Base-by-base conservation (phyloP, 2,888 invertebrate species). In the Athalia cordata region DNA sequence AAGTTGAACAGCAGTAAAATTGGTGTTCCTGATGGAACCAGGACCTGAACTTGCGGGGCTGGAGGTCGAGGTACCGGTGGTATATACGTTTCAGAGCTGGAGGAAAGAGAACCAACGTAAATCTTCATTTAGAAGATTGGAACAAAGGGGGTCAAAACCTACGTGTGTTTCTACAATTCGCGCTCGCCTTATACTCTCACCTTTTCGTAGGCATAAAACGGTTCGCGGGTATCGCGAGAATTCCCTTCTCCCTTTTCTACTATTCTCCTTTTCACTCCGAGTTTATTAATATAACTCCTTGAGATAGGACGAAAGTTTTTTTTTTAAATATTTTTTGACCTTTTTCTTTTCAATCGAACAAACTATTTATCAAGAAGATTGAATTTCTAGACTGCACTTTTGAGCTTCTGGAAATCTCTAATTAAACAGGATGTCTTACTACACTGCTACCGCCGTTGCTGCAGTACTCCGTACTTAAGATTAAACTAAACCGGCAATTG, bases 121-220 rank as follows among this genome's bases (percentile, higher is more conserved):
- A 81, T 82, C 81, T 82, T 81, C 80, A 80, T 81, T 82, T 78
- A 57, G 78, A 79, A 75, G 80, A 81, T 83, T 81, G 81, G 81
- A 82, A 80, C 80, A 79, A 81, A 82, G 79, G 81, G 82, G 83
- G 81, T 81, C 81, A 80, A 78, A 62, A 77, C 80, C 78, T 78
- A 79, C 80, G 79, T 77, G 81, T 81, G 72, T 45, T 72, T 72
- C 72, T 47, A 59, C 59, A n/a, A 59, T 59, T 72, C 57, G 43
- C 5, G 5, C 13, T 59, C 5, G 59, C 59, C 11, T 59, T 59
- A n/a, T 59, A n/a, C 5, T 3, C 13, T 59, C 13, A 11, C 59
- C 13, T 5, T 5, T 59, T n/a, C n/a, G 9, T 59, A n/a, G n/a
- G 55, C 55, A 55, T 11, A 4, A n/a, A 55, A 55, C 3, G 55